Base-by-base conservation (phyloP, 2,888 invertebrate genomes). In the Noctuana brunneofusca region DNA sequence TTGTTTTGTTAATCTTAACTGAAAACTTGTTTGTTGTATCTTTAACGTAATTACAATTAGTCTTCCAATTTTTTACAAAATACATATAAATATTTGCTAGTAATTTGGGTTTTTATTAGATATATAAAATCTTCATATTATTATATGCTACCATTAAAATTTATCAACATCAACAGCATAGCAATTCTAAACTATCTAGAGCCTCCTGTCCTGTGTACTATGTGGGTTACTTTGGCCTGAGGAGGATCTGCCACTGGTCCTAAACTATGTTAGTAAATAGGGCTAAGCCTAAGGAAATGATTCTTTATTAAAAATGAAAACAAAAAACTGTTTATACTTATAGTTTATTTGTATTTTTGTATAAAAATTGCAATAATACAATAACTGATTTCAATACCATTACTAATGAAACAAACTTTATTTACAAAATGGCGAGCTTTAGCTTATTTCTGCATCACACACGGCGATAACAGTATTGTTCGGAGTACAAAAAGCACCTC, bases 301-400 rank as follows among this genome's bases (percentile, higher is more conserved):
- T 41, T 14, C 16, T 20, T 0, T 14, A 20, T 18, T 11, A 8
- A 56, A 64, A 65, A 65, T 59, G 48, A 71, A 69, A 65, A n/a
- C n/a, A 64, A 65, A 71, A 58, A 65, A 43, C 52, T 67, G 16
- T 41, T 41, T 69, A 71, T 70, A 75, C 81, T 86, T 86, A 88
- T 78, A 78, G 76, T 89, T 88, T 89, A 89, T 86, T 89, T 85
- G 84, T 83, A 84, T 80, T 87, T 86, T 89, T 88, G 88, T 91
- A 91, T 89, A 90, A 90, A 90, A 90, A 86, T 87, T 86, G 89
- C 84, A 83, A 83, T 87, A 81, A 80, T 87, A 87, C 82, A 86
- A 83, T 81, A 83, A 86, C 81, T 81, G 82, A 84, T 84, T 83
- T 79, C 78, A 82, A 79, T 79, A 63, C 56, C 63, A 82, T 75